Evolutionary conservation across 2,797 vertebrate genomes (phyloP).

Genomic region (Antennarius maculatus): DNA sequence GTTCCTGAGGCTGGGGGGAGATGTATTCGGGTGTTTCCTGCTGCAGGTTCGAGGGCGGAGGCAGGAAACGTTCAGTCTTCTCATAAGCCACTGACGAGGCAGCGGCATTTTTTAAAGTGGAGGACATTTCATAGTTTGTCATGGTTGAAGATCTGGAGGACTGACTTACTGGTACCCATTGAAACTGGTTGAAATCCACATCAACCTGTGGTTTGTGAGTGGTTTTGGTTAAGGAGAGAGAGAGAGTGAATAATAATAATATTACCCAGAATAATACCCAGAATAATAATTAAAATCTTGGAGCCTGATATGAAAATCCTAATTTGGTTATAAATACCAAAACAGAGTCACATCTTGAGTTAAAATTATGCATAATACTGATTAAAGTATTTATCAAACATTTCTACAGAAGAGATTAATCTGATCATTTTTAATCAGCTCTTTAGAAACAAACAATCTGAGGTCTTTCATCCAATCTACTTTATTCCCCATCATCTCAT

Average conservation of each 20-base stretch:
- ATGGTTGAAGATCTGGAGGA: constrained; percentile 73
- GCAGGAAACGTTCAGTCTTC: constrained; percentile 78
- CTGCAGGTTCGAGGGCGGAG: constrained; percentile 75
- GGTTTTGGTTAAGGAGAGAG: constrained; percentile 49
- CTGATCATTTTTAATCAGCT: constrained; percentile 13
- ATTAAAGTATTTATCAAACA: constrained; percentile 42
- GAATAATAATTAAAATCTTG: constrained; percentile 1
- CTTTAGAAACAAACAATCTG: constrained; percentile 10
- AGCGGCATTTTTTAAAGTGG: constrained; percentile 50
- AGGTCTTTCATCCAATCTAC: constrained; percentile 43
- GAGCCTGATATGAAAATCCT: not conserved
- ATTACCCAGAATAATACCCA: too few relatives aligned
- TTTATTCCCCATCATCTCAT: constrained; percentile 48
- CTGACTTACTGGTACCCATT: constrained; percentile 78
- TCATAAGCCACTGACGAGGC: constrained; percentile 59
- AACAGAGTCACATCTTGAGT: constrained; percentile 3
- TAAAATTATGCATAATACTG: constrained; percentile 8
- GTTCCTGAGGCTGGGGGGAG: constrained; percentile 72
- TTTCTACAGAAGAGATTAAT: constrained; percentile 20
- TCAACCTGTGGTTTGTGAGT: constrained; percentile 80
- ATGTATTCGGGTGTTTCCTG: constrained; percentile 74
- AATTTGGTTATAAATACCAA: constrained; percentile 29
- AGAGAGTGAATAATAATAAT: constrained; percentile 50
- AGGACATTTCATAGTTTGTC: constrained; percentile 72
- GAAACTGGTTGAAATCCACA: constrained; percentile 85